phyloP scores from a whole-genome alignment of 2,113 vertebrate genomes.

The Nestor notabilis region DNA sequence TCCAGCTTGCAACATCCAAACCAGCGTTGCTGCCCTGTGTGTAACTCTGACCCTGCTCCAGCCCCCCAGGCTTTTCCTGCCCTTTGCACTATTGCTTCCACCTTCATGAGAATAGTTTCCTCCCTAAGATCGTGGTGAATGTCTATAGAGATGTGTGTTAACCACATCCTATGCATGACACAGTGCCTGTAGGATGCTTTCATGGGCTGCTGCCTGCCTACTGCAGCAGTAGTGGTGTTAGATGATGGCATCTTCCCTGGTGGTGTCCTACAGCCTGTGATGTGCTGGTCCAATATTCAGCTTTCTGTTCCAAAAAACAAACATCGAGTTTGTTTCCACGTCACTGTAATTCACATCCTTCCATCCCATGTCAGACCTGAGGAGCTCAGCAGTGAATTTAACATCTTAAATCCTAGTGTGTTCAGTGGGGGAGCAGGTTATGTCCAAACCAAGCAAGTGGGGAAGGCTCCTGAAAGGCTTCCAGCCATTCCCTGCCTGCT shows the following conservation, averaged over 20 bases:
- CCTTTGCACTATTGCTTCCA: neutral
- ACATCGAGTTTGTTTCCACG: neutral
- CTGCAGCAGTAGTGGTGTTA: neutral
- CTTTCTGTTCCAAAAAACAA: neutral
- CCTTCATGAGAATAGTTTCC: neutral
- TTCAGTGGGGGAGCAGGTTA: neutral
- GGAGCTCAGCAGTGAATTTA: neutral
- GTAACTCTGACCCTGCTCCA: neutral
- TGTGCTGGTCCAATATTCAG: rapidly evolving
- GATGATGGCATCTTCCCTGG: neutral
- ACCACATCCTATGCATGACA: rapidly evolving
- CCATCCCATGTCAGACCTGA: neutral
- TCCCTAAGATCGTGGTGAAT: neutral
- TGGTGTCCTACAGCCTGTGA: neutral
- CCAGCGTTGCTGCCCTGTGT: neutral
- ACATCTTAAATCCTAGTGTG: neutral
- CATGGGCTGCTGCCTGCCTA: neutral
- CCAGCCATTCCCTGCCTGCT: neutral
- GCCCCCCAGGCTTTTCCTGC: neutral
- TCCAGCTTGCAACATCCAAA: neutral
- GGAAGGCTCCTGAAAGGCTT: neutral
- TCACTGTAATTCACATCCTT: neutral
- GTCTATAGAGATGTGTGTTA: neutral
- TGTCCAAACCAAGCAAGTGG: rapidly evolving
- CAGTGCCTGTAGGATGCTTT: neutral